Evolutionary conservation across 2,888 invertebrate genomes (phyloP), one percentile per base, ranked within the genome.

Genomic region (Geophilus truncorum): DNA sequence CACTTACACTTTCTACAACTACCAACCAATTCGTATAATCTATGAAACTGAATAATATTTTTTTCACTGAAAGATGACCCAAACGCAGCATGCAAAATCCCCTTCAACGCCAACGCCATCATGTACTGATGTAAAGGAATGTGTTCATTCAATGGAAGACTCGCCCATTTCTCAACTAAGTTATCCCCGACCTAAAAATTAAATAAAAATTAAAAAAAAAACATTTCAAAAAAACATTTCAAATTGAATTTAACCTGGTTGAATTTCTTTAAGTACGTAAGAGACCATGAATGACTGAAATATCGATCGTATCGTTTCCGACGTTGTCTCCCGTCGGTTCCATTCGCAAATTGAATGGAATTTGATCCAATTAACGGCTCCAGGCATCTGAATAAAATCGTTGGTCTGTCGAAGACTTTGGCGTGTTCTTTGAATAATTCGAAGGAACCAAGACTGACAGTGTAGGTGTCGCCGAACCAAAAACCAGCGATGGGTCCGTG

Each of bases 401-500:
- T 30, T 78, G 87, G 87, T 81, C 86, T 83, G 81, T 88, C 86
- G 84, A 87, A 87, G 1, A 86, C 84, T 62, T 84, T 83, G 21
- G 84, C 81, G 12, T 87, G 86, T 76, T 87, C 84, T 81, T 86
- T 85, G 81, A 87, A 87, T 5, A 86, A 84, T 57, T 85, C 84
- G 1, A 87, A 85, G 30, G 85, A 85, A 12, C 86, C 85, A 21
- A 87, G 84, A 83, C 87, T 87, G 81, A 88, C 86, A 9, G 85
- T 84, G 78, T 85, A 84, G 62, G 84, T 82, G 28, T 84, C 83
- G 21, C 86, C 86, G 83, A 84, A 85, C 87, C 87, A 88, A 83
- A 88, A 88, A n/a, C 86, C 86, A n/a, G 85, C 85, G 30, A 88
- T 86, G 3, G 85, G 82, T 12, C 87, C 87, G 84, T 84, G 86